phyloP scores from a whole-genome alignment of 2,113 vertebrate genomes.

The Sylvia atricapilla region DNA sequence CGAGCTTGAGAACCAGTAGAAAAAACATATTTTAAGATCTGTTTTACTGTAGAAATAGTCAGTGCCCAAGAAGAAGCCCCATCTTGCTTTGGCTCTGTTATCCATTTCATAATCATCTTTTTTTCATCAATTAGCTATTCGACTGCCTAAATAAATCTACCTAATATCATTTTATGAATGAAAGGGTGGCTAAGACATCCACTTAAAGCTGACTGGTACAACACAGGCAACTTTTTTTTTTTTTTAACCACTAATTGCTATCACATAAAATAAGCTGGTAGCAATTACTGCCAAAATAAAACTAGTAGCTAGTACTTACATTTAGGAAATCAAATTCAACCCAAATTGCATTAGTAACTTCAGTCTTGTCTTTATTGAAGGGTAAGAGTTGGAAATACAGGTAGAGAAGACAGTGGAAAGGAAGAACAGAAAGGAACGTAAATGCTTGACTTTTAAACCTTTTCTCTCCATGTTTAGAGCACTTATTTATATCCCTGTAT shows the following conservation, averaged over 20 bases:
- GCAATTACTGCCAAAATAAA: background rate
- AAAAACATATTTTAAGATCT: background rate
- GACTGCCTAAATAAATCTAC: background rate
- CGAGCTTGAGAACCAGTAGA: background rate
- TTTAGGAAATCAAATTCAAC: background rate
- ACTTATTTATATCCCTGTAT: background rate
- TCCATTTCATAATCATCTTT: background rate
- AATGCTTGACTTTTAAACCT: background rate
- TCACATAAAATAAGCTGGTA: background rate
- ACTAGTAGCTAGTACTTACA: background rate
- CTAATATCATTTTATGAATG: background rate
- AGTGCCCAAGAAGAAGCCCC: background rate
- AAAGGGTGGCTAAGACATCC: background rate
- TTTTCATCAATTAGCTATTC: background rate
- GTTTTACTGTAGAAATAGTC: background rate
- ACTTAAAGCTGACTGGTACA: background rate
- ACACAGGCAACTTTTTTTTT: background rate
- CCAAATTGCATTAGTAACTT: background rate
- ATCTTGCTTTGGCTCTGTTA: background rate
- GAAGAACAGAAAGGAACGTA: background rate
- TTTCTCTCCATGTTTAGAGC: background rate
- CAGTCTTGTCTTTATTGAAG: background rate
- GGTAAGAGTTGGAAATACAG: accelerated
- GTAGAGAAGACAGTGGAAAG: background rate
- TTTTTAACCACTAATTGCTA: background rate